phyloP scores from a whole-genome alignment of 2,113 vertebrate genomes.

The Halcyon malimbica region DNA sequence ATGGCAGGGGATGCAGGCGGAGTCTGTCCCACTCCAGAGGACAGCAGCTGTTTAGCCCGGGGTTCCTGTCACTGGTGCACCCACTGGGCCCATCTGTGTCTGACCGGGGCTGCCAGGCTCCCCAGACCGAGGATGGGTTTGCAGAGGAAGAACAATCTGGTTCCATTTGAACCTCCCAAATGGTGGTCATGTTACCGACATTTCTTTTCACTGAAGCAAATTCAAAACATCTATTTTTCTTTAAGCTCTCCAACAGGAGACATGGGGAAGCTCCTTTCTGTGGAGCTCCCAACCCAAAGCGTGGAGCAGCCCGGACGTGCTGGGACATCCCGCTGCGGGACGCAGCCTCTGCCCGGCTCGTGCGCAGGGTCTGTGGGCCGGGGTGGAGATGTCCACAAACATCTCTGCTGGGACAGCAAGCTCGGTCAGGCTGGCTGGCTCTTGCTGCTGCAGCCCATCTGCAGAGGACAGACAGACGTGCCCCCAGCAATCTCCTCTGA shows the following conservation, averaged over 20 bases:
- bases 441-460: neutral
- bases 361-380: rapidly evolving
- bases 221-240: neutral
- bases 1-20: rapidly evolving
- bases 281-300: neutral
- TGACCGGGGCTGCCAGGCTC: neutral
- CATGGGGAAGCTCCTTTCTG: neutral
- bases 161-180: neutral
- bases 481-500: neutral
- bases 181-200: neutral
- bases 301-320: neutral
- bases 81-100: neutral
- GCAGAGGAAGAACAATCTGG: neutral
- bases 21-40: neutral
- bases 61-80: rapidly evolving
- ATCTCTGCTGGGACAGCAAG: neutral
- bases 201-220: neutral
- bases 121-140: neutral
- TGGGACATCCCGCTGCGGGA: rapidly evolving
- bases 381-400: too few relatives aligned
- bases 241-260: neutral
- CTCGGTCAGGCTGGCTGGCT: neutral
- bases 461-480: neutral
- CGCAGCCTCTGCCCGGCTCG: rapidly evolving
- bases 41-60: rapidly evolving